Evolutionary conservation across 1,140 invertebrate genomes (phyloP).

Genomic region (Bombus fervidus): DNA sequence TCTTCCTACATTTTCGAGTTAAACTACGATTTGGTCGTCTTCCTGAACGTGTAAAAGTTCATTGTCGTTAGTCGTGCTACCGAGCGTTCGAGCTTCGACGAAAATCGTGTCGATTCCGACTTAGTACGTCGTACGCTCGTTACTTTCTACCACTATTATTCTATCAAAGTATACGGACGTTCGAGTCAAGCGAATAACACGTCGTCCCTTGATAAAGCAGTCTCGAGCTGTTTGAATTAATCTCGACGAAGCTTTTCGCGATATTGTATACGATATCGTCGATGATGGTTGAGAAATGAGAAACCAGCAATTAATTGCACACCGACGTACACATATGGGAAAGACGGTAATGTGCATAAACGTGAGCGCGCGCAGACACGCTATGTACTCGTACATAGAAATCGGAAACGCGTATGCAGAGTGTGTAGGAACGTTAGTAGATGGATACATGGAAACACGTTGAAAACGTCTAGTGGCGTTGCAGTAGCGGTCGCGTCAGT

Average conservation of each 20-base stretch:
- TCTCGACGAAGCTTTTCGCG: neutral
- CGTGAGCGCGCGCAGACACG: neutral
- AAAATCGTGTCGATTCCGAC: too few species aligned
- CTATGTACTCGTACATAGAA: neutral
- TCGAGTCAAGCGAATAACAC: neutral
- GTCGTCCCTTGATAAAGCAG: neutral
- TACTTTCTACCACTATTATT: too few species aligned
- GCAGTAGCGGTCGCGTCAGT: slow-evolving; percentile 50
- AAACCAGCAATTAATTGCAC: neutral
- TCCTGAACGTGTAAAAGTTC: too few species aligned
- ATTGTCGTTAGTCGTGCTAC: too few species aligned
- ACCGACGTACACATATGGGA: neutral
- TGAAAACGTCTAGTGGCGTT: slow-evolving; percentile 18
- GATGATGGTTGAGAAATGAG: neutral
- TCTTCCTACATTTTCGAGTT: too few species aligned
- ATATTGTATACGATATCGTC: neutral
- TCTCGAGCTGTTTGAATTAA: neutral
- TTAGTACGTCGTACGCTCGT: too few species aligned
- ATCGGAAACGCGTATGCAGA: slow-evolving; percentile 10
- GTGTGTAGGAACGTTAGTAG: slow-evolving; percentile 1
- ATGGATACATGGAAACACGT: slow-evolving; percentile 21
- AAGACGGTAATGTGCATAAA: neutral
- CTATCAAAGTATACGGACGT: too few species aligned
- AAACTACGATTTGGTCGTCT: too few species aligned
- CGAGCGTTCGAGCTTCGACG: too few species aligned